phyloP scores from a whole-genome alignment of 2,888 invertebrate genomes.

The Drosophila percnosoma region DNA sequence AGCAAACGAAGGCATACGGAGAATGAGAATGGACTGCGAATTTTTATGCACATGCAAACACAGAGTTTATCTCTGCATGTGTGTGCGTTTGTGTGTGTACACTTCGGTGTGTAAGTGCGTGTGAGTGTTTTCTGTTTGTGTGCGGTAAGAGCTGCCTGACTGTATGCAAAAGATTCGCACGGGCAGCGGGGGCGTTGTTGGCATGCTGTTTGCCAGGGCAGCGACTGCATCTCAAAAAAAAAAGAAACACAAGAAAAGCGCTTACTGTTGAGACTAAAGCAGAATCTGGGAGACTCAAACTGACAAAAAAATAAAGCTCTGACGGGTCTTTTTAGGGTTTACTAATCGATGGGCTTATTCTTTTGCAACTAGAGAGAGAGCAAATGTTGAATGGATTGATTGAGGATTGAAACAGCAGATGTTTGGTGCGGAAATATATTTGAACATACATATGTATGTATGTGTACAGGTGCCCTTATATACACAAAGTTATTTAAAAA shows the following conservation, averaged over 20 bases:
- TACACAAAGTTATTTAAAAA: not conserved
- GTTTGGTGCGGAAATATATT: slow-evolving; percentile 4
- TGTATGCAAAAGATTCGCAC: slow-evolving; percentile 29
- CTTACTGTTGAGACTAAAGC: slow-evolving; percentile 5
- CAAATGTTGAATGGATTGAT: slow-evolving; percentile 40
- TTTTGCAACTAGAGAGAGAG: slow-evolving; percentile 29
- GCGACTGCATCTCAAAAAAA: slow-evolving; percentile 25
- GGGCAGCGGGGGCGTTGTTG: slow-evolving; percentile 45
- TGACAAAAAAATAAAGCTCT: slow-evolving; percentile 4
- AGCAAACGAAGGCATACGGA: slow-evolving; percentile 47
- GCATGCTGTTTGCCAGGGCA: slow-evolving; percentile 38
- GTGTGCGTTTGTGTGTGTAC: slow-evolving; percentile 6
- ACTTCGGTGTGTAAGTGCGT: not conserved
- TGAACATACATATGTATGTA: not conserved
- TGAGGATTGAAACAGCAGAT: slow-evolving; percentile 13
- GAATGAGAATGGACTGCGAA: slow-evolving; percentile 63
- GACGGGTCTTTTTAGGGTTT: slow-evolving; percentile 14
- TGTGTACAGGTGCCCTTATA: not conserved
- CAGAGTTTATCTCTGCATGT: slow-evolving; percentile 9
- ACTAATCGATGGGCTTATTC: slow-evolving; percentile 42
- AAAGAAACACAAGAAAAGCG: slow-evolving; percentile 3
- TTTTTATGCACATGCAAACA: slow-evolving; percentile 53
- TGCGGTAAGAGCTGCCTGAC: slow-evolving; percentile 34
- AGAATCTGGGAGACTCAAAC: slow-evolving; percentile 6
- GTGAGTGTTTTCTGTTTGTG: slow-evolving; percentile 8